These are phyloP conservation scores for western clawed frog (Xenopus tropicalis) DNA, from an alignment of 2,113 vertebrate species.

Conservation along the genomic window UCB_Xtro_10.0 CM004444.2:150613001-150613500, in stretches of 20 bases:
- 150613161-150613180: too few relatives aligned
- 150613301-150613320: slow-evolving; percentile 9
- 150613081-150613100: too few relatives aligned
- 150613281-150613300: neutral
- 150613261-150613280: neutral
- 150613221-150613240: too few relatives aligned
- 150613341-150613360: slow-evolving; percentile 1
- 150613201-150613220: too few relatives aligned
- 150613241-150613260: neutral
- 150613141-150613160: too few relatives aligned
- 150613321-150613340: neutral
- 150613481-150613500: slow-evolving; percentile 26
- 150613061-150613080: too few relatives aligned
- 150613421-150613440: slow-evolving; percentile 2
- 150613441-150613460: neutral
- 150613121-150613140: too few relatives aligned
- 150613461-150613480: neutral
- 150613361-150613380: slow-evolving; percentile 10
- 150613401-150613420: neutral
- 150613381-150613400: neutral
- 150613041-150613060: too few relatives aligned
- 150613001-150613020: too few relatives aligned
- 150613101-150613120: too few relatives aligned
- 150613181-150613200: too few relatives aligned
- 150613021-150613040: too few relatives aligned